Conservation (phyloP, 2,797 vertebrate species). For the Neomorphus geoffroyi region DNA sequence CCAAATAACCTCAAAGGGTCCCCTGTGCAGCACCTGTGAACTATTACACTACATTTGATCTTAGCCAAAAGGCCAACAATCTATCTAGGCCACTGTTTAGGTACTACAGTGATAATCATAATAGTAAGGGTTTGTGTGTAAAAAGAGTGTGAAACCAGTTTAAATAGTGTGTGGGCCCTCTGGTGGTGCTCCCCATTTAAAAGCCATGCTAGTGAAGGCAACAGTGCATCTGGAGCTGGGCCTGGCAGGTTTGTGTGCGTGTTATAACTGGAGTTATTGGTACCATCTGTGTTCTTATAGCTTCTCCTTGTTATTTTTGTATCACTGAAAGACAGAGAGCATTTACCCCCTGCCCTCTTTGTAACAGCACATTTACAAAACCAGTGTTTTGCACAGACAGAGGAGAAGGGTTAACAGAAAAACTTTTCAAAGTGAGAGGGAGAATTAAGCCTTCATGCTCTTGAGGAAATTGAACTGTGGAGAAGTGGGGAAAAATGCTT, state of each 20-base stretch:
- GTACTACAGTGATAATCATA: not conserved
- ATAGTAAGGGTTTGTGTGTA: not conserved
- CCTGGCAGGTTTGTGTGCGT: not conserved
- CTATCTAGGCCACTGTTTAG: not conserved
- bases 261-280: not conserved
- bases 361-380: not conserved
- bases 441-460: constrained; percentile 1
- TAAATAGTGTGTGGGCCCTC: not conserved
- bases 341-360: not conserved
- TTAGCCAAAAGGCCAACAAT: too few species aligned
- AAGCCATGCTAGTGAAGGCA: not conserved
- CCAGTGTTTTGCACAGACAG: not conserved
- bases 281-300: not conserved
- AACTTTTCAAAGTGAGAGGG: constrained; percentile 7
- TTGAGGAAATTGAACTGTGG: not conserved
- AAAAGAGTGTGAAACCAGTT: not conserved
- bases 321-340: not conserved
- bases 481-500: not conserved
- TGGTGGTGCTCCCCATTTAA: not conserved
- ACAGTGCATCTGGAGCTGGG: not conserved
- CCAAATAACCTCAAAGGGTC: not conserved
- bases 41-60: too few species aligned
- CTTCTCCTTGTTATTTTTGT: not conserved
- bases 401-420: constrained; percentile 28
- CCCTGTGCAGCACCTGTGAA: not conserved